Base-by-base conservation (phyloP, 2,888 invertebrate genomes). In the Endomychus coccineus region DNA sequence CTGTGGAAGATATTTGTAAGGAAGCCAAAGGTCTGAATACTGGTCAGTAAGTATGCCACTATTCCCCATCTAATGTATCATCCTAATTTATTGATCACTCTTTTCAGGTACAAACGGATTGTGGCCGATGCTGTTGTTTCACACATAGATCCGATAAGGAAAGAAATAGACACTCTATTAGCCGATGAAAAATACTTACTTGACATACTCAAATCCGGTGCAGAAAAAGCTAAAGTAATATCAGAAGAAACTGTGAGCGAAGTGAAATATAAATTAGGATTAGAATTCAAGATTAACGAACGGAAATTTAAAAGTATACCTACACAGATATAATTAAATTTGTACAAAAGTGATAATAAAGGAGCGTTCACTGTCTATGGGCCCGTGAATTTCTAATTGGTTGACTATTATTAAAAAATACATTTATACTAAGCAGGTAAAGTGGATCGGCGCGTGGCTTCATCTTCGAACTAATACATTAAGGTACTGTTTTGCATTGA, bases 71-170 rank as follows among this genome's bases (percentile, higher is more conserved):
- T 21, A 21, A 21, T 10, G 11, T 16, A 3, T 12, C 3, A 14
- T 11, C 11, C 11, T 10, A 7, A 21, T 23, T 11, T 2, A 10
- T 29, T 15, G 11, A 12, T 35, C n/a, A n/a, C n/a, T 39, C 38
- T 38, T 64, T 65, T 43, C 47, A 76, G 76, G 46, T 89, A 84
- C 56, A 91, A 91, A 67, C 49, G 73, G 4, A 54, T 73, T 1
- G 74, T 89, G 2, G 81, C 86, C 1, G 83, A 87, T 36, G 74
- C 75, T n/a, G 62, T 90, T 1, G 72, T 81, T 16, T 76, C 78
- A 44, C 73, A 76, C 56, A 54, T 90, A 15, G 68, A 66, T 23
- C 89, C 89, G 2, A 83, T 90, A 49, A 73, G 80, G 45, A 60
- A 67, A 29, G 67, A 73, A 59, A 74, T 80, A 43, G 51, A 66